Conservation (phyloP, 2,888 invertebrate species). For the Ptychoptera albimana region DNA sequence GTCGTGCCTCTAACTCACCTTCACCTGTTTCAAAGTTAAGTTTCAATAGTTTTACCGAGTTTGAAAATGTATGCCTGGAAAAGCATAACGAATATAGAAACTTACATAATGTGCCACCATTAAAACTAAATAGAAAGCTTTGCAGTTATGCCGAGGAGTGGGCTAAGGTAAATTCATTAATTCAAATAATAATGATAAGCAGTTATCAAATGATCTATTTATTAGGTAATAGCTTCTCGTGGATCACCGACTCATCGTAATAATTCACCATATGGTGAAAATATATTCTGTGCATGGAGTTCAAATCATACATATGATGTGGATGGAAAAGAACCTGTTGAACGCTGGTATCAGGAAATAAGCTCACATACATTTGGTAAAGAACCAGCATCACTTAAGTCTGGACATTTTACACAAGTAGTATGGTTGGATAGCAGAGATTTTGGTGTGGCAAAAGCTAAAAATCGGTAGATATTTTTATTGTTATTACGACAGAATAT, state of each 20-base stretch:
- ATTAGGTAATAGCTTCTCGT: conserved; percentile 36
- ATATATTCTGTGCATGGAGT: conserved; percentile 63
- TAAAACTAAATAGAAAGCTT: conserved; percentile 46
- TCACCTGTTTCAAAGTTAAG: not conserved
- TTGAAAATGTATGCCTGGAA: conserved; percentile 53
- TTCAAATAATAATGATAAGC: conserved; percentile 23
- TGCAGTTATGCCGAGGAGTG: conserved; percentile 54
- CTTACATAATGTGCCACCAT: conserved; percentile 49
- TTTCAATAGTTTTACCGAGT: conserved; percentile 17
- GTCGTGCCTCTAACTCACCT: not conserved
- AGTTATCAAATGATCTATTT: not conserved
- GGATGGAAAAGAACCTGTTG: conserved; percentile 24
- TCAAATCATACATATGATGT: conserved; percentile 40
- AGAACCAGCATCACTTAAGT: conserved; percentile 45
- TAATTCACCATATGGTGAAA: conserved; percentile 66
- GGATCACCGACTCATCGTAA: conserved; percentile 56
- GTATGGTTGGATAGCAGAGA: conserved; percentile 60
- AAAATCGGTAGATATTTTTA: conserved; percentile 46
- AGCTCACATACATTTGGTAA: conserved; percentile 42
- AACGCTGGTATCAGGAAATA: conserved; percentile 43
- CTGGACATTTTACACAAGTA: conserved; percentile 71
- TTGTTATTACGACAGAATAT: conserved; percentile 53
- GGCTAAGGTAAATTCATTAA: conserved; percentile 35
- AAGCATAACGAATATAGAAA: conserved; percentile 58
- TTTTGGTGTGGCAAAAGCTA: conserved; percentile 58